A percentile compares a stretch with the other conserved stretches of the same genome.
Conservation (phyloP, 2,888 invertebrate species). For the Sarcophaga carnaria region DNA sequence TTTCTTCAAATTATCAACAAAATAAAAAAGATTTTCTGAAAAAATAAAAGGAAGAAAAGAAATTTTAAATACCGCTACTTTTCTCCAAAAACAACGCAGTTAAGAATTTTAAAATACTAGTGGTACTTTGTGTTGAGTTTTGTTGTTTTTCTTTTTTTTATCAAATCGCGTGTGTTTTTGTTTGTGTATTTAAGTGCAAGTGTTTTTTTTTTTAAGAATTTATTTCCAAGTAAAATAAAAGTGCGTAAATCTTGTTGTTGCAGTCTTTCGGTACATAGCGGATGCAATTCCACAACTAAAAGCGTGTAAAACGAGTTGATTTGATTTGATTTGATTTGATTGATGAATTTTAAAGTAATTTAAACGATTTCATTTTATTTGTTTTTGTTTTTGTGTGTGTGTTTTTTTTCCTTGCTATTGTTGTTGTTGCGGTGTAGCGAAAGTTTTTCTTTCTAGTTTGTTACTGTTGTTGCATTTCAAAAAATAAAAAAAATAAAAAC, state of each 20-base stretch:
- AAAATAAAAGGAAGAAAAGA: neutral
- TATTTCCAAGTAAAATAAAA: neutral
- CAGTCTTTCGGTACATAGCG: neutral
- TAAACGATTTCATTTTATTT: slow-evolving; percentile 46
- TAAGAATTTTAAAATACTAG: too few relatives aligned
- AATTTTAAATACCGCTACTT: neutral
- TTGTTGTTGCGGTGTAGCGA: slow-evolving; percentile 50
- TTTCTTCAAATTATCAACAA: neutral
- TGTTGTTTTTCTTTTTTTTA: too few relatives aligned
- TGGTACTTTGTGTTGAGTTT: too few relatives aligned
- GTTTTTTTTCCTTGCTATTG: slow-evolving; percentile 25
- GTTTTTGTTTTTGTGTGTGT: neutral
- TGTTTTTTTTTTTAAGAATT: neutral
- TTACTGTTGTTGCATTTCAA: neutral
- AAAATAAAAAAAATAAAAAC: neutral
- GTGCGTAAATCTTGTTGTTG: slow-evolving; percentile 22
- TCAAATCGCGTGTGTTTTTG: too few relatives aligned
- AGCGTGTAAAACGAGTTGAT: slow-evolving; percentile 47
- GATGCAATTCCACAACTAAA: slow-evolving; percentile 11
- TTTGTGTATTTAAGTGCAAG: neutral
- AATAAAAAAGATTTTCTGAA: neutral
- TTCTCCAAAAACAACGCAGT: neutral
- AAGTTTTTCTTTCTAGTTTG: slow-evolving; percentile 40
- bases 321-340: slow-evolving; percentile 15
- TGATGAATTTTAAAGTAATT: slow-evolving; percentile 35